Conservation (phyloP, 2,113 vertebrate genomes). For the Varanus salvator region DNA sequence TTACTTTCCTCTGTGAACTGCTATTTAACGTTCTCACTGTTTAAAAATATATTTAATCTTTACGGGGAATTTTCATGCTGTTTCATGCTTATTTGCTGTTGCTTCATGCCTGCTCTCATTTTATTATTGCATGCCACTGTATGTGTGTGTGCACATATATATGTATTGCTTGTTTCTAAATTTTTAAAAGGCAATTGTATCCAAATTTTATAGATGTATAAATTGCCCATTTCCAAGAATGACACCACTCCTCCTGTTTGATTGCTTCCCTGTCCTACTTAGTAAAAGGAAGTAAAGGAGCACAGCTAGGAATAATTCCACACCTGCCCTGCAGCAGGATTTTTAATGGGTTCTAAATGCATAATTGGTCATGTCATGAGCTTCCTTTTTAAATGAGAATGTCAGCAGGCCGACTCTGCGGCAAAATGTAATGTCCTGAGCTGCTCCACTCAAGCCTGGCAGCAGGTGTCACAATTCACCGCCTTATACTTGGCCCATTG, state of each 20-base stretch:
- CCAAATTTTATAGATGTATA: not conserved
- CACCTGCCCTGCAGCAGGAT: conserved; percentile 21
- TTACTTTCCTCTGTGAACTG: not conserved
- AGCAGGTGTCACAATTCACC: conserved; percentile 51
- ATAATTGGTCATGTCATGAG: not conserved
- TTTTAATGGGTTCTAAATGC: conserved; percentile 15
- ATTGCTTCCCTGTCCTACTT: not conserved
- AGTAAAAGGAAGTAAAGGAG: not conserved
- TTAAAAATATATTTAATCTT: not conserved
- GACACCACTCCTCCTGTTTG: not conserved
- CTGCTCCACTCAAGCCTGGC: conserved; percentile 40
- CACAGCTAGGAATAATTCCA: not conserved
- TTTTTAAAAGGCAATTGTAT: conserved; percentile 6
- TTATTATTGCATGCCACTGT: not conserved
- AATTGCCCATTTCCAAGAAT: not conserved
- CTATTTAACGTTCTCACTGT: not conserved
- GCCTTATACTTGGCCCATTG: conserved; percentile 42
- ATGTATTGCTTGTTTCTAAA: not conserved
- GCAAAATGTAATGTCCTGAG: conserved; percentile 22
- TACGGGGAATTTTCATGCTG: not conserved
- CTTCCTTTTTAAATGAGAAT: conserved; percentile 26
- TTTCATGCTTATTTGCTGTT: not conserved
- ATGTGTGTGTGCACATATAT: not conserved
- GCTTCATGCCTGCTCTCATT: not conserved
- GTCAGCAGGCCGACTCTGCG: not conserved